Evolutionary conservation across 2,888 invertebrate species (phyloP), one percentile per base, ranked within the genome.

Genomic region (Spatulosminthurus flaviceps): DNA sequence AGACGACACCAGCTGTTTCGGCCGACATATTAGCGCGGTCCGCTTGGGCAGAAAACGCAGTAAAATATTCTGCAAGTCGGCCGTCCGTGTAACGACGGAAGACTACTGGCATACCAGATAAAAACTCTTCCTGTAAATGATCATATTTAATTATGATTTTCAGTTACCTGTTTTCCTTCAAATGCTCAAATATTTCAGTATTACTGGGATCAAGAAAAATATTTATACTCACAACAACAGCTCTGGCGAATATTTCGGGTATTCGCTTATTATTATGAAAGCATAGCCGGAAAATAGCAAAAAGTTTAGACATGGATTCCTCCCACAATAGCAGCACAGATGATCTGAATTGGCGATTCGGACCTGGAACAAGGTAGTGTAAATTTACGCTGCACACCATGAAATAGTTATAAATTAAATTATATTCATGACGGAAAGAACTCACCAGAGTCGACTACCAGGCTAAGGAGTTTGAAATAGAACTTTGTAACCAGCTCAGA

Each of bases 401-500:
- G 1, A 16, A 51, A 51, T 51, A 51, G 51, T 51, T 51, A 19
- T 43, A 29, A 60, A 19, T 11, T 21, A 22, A 73, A 9, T n/a
- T 24, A n/a, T 43, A 73, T 19, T 61, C 19, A 61, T 16, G 16
- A 51, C 2, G 5, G 16, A 5, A 19, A n/a, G 16, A 9, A 51
- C 51, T 51, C 72, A 79, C 81, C 79, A 41, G 77, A 79, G 64
- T 43, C 51, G 16, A 80, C 26, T 41, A 29, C 42, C 19, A 67
- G 22, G 16, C 64, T 51, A 67, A 84, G 74, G 34, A 83, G 19
- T 21, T 79, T 51, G 28, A 81, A 70, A 28, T 80, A 71, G 78
- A 82, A 84, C 21, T 69, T 78, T 16, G 83, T 81, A n/a, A 84
- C 26, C n/a, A 84, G 51, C 64, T 80, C 82, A n/a, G 77, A 66